Percentiles rank a stretch among this genome's conserved stretches.
phyloP scores from a whole-genome alignment of 2,797 vertebrate species.

The Urosaurus nigricauda region DNA sequence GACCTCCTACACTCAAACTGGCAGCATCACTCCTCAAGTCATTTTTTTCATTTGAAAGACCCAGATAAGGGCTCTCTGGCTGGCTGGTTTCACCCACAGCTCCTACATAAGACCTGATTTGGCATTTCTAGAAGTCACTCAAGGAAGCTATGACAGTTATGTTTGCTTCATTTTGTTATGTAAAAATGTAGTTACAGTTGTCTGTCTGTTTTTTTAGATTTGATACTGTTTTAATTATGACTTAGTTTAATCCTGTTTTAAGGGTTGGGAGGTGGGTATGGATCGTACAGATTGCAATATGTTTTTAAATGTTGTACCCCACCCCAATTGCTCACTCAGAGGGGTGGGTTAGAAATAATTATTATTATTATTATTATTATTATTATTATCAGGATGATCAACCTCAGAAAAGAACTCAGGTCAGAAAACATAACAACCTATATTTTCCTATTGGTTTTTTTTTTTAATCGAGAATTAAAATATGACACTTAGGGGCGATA shows the following conservation, averaged over 20 bases:
- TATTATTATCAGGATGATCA: neutral
- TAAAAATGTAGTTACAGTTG: too few relatives aligned
- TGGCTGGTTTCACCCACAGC: neutral
- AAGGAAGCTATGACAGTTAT: neutral
- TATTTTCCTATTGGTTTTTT: neutral
- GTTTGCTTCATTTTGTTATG: neutral
- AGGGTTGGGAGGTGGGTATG: too few relatives aligned
- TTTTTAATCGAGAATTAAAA: neutral
- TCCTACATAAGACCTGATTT: neutral
- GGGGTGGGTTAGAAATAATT: too few relatives aligned
- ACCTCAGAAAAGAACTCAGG: neutral
- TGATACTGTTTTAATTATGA: too few relatives aligned
- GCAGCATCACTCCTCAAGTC: neutral
- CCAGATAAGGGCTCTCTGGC: neutral
- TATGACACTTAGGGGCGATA: neutral
- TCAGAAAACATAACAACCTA: neutral
- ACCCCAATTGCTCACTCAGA: too few relatives aligned
- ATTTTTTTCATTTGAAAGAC: neutral
- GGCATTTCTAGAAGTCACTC: neutral
- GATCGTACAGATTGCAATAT: too few relatives aligned
- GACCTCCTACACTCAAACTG: neutral
- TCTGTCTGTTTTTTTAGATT: too few relatives aligned
- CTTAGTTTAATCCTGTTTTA: too few relatives aligned
- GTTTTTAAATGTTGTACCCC: too few relatives aligned
- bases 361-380: too few relatives aligned